These are phyloP conservation scores for Tetramorium bicarinatum DNA, from an alignment of 2,888 invertebrate genomes.

Conservation along the genomic window DNA sequence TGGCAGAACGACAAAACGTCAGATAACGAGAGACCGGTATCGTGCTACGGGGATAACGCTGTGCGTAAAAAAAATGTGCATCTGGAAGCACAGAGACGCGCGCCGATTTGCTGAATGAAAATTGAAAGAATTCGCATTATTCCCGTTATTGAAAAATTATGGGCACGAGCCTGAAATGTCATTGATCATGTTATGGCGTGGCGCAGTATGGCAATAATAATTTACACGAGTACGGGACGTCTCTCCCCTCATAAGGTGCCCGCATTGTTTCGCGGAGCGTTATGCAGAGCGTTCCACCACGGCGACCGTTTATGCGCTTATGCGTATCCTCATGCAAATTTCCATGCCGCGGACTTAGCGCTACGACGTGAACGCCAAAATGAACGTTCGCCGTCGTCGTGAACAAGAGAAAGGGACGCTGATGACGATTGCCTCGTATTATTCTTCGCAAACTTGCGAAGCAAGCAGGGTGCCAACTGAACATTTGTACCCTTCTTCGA, in stretches of 20 bases:
- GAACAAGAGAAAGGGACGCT: not conserved
- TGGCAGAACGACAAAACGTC: slow-evolving; percentile 24
- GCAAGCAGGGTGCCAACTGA: slow-evolving; percentile 73
- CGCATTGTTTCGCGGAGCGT: slow-evolving; percentile 27
- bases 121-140: not conserved
- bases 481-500: slow-evolving; percentile 72
- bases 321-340: slow-evolving; percentile 37
- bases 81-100: not conserved
- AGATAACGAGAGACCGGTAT: slow-evolving; percentile 17
- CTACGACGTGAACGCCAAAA: slow-evolving; percentile 1
- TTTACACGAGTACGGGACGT: slow-evolving; percentile 16
- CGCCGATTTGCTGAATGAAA: not conserved
- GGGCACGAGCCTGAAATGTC: not conserved
- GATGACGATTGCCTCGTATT: not conserved
- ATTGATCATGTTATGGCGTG: not conserved
- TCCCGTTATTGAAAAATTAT: not conserved
- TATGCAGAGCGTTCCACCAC: slow-evolving; percentile 11
- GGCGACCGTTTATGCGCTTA: slow-evolving; percentile 10
- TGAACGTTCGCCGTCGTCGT: slow-evolving; percentile 9
- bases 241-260: not conserved
- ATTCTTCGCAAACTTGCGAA: slow-evolving; percentile 30
- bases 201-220: slow-evolving; percentile 18
- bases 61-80: not conserved
- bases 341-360: slow-evolving; percentile 14
- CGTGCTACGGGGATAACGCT: not conserved